Percentiles rank a stretch among this genome's conserved stretches.
Evolutionary conservation across 2,113 vertebrate genomes (phyloP).

Genomic region (mouse (Mus musculus)): DNA sequence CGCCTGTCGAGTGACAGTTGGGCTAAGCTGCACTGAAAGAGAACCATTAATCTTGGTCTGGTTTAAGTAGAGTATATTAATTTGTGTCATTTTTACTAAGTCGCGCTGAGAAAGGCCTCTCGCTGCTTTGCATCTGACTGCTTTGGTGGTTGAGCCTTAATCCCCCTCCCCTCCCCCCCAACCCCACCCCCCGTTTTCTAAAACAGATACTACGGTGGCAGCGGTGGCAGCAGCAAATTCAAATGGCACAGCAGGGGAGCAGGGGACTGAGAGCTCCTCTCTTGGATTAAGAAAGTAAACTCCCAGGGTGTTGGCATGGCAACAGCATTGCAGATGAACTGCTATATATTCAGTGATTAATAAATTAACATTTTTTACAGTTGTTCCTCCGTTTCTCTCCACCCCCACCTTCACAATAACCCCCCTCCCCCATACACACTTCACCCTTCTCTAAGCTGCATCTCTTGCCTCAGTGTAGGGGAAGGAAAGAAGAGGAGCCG

Average conservation of each 20-base stretch:
- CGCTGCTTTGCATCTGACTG: slow-evolving; percentile 90
- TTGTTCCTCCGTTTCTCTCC: slow-evolving; percentile 84
- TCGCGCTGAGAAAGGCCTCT: slow-evolving; percentile 93
- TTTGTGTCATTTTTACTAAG: slow-evolving; percentile 99
- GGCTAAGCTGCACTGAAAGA: slow-evolving; percentile 98
- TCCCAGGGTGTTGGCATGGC: slow-evolving; percentile 98
- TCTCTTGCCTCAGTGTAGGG: not conserved
- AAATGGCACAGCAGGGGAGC: slow-evolving; percentile 93
- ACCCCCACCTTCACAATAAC: slow-evolving; percentile 10
- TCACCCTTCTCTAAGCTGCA: not conserved
- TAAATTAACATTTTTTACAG: slow-evolving; percentile 93
- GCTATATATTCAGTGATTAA: slow-evolving; percentile 92
- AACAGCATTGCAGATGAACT: slow-evolving; percentile 93
- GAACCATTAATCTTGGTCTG: slow-evolving; percentile 99
- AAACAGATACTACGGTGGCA: slow-evolving; percentile 85
- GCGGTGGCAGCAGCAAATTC: slow-evolving; percentile 87
- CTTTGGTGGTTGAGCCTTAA: slow-evolving; percentile 85
- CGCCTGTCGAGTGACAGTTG: slow-evolving; percentile 97
- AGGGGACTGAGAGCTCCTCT: slow-evolving; percentile 94
- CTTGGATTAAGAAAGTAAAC: slow-evolving; percentile 98
- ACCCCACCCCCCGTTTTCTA: slow-evolving; percentile 78
- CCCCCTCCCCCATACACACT: not conserved
- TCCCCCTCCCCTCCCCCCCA: slow-evolving; percentile 61
- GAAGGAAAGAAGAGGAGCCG: not conserved
- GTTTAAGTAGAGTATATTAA: slow-evolving; percentile 99